Conservation (phyloP, 1,140 invertebrate species). For the Oreohelix idahoensis region DNA sequence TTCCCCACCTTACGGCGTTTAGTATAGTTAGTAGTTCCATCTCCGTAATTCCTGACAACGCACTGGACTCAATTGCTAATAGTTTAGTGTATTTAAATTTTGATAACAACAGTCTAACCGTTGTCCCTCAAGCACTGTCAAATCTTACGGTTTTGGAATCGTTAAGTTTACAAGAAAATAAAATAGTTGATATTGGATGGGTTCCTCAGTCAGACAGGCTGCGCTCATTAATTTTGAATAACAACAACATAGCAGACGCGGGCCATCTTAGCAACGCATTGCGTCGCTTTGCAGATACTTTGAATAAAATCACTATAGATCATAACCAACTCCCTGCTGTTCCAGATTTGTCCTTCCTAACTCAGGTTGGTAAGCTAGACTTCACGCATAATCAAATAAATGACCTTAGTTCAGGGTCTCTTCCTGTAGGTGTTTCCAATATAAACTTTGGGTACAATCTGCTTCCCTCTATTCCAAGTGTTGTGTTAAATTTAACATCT, state of each 20-base stretch:
- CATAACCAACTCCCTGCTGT: background rate
- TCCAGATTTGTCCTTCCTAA: background rate
- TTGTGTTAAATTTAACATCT: no score
- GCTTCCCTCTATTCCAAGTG: no score
- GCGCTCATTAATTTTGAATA: background rate
- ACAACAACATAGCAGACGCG: background rate
- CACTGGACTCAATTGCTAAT: background rate
- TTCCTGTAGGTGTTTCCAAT: no score
- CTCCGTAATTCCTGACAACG: background rate
- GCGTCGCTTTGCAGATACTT: background rate
- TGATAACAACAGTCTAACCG: background rate
- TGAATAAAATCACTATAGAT: background rate
- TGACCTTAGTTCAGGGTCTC: background rate
- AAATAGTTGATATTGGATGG: background rate
- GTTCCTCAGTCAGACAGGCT: background rate
- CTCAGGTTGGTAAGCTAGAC: background rate
- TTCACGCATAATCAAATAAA: background rate
- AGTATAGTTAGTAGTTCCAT: background rate
- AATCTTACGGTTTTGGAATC: background rate
- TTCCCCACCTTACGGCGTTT: background rate
- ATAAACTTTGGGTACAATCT: no score
- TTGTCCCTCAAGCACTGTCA: background rate
- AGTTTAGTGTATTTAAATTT: background rate
- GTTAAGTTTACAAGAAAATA: background rate
- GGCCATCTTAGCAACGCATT: background rate